Evolutionary conservation across 2,888 invertebrate genomes (phyloP).

Genomic region (Drosophila pseudotakahashii): DNA sequence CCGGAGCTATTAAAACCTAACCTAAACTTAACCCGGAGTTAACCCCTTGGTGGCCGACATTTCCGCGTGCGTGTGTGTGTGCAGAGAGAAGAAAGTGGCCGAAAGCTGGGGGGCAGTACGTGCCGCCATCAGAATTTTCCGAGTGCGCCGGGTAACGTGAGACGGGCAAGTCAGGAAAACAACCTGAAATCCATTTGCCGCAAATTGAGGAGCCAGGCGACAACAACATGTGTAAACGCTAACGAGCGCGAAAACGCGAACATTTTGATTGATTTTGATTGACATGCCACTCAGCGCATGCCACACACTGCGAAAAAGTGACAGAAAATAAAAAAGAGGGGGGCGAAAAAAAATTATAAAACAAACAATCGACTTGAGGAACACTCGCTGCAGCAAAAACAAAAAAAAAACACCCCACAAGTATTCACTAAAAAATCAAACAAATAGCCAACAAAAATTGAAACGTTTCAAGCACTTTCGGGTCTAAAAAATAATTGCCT

Average conservation of each 20-base stretch:
- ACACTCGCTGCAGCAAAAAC: background rate
- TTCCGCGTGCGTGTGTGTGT: background rate
- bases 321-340: conserved; percentile 9
- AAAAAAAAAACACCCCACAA: background rate
- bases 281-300: conserved; percentile 54
- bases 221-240: conserved; percentile 66
- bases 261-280: conserved; percentile 80
- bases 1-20: background rate
- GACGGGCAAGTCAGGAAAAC: conserved; percentile 15
- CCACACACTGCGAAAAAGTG: conserved; percentile 38
- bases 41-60: too few relatives aligned
- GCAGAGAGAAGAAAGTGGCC: conserved; percentile 18
- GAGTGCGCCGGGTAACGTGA: conserved; percentile 38
- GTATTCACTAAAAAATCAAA: conserved; percentile 6
- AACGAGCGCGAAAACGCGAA: conserved; percentile 51
- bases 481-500: conserved; percentile 32
- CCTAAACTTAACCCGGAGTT: background rate
- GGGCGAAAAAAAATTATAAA: too few relatives aligned
- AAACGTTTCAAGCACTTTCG: conserved; percentile 35
- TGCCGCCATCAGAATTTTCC: conserved; percentile 34
- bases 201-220: conserved; percentile 31
- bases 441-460: conserved; percentile 31
- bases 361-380: background rate
- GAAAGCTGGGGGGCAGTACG: conserved; percentile 12
- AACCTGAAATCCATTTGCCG: conserved; percentile 47